Conservation (phyloP, 2,113 vertebrate species). For the Furnarius figulus region DNA sequence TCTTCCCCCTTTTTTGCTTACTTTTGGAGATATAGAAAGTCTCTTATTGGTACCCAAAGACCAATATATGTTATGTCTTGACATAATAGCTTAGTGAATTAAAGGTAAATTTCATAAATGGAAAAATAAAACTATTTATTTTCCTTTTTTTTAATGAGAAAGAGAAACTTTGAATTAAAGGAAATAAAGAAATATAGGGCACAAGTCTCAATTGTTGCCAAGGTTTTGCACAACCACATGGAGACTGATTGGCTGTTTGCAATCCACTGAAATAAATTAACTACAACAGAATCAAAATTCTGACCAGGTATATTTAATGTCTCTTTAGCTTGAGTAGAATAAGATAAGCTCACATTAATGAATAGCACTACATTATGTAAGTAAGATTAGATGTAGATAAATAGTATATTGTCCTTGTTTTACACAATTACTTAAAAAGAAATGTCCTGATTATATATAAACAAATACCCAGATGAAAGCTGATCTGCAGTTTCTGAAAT, state of each 20-base stretch:
- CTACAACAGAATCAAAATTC: background rate
- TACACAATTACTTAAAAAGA: background rate
- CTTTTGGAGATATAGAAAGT: background rate
- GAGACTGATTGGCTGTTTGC: background rate
- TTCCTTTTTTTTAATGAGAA: background rate
- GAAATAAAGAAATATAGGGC: background rate
- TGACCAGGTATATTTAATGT: background rate
- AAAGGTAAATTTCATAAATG: background rate
- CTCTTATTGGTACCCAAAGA: background rate
- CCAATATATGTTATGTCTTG: background rate
- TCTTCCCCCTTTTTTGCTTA: background rate
- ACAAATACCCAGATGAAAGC: background rate
- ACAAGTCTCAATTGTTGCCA: background rate
- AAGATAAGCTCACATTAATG: background rate
- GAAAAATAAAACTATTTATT: background rate
- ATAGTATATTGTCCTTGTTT: background rate
- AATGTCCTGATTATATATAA: background rate
- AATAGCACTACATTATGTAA: background rate
- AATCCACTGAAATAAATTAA: background rate
- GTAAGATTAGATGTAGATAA: background rate
- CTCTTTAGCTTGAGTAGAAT: background rate
- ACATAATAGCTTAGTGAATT: background rate
- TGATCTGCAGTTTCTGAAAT: background rate
- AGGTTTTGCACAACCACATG: background rate
- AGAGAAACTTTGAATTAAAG: background rate